Evolutionary conservation across 1,140 invertebrate genomes (phyloP).

Genomic region (Lasaia peninsularis): DNA sequence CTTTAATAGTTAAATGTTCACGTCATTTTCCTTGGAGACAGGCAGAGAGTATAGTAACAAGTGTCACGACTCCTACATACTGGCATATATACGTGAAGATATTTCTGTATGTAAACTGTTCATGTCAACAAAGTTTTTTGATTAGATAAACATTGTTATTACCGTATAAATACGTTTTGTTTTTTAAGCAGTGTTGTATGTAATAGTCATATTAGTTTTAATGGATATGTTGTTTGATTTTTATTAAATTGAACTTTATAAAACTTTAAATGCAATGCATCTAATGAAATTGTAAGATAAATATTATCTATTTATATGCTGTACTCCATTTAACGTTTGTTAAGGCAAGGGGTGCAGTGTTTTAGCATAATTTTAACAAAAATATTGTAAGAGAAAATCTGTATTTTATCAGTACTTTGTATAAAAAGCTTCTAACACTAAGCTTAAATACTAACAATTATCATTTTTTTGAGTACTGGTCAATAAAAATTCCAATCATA

Average conservation of each 20-base stretch:
- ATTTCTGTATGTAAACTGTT: too few species aligned
- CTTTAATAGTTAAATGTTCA: too few species aligned
- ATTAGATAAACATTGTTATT: background rate
- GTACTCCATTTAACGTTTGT: constrained; percentile 44
- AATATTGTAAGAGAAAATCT: constrained; percentile 6
- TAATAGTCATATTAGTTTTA: constrained; percentile 49
- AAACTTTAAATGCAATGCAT: constrained; percentile 73
- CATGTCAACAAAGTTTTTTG: background rate
- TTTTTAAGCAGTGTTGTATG: constrained; percentile 43
- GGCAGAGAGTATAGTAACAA: too few species aligned
- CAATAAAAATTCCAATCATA: constrained; percentile 30
- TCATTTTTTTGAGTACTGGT: constrained; percentile 48
- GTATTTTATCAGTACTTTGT: constrained; percentile 34
- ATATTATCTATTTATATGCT: constrained; percentile 62
- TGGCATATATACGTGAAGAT: too few species aligned
- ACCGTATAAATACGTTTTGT: constrained; percentile 6
- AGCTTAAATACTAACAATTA: constrained; percentile 24
- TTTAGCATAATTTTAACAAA: constrained; percentile 16
- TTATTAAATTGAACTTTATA: constrained; percentile 72
- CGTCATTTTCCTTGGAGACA: too few species aligned
- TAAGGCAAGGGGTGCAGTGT: constrained; percentile 45
- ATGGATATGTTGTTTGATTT: constrained; percentile 69
- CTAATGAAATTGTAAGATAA: constrained; percentile 65
- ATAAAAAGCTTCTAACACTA: constrained; percentile 23
- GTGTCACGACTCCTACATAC: too few species aligned